A percentile compares a stretch with the other conserved stretches of the same genome.
These are phyloP conservation scores for Antedon mediterranea DNA, from an alignment of 53 echinoderm and acorn worm species.

Conservation along the genomic window DNA sequence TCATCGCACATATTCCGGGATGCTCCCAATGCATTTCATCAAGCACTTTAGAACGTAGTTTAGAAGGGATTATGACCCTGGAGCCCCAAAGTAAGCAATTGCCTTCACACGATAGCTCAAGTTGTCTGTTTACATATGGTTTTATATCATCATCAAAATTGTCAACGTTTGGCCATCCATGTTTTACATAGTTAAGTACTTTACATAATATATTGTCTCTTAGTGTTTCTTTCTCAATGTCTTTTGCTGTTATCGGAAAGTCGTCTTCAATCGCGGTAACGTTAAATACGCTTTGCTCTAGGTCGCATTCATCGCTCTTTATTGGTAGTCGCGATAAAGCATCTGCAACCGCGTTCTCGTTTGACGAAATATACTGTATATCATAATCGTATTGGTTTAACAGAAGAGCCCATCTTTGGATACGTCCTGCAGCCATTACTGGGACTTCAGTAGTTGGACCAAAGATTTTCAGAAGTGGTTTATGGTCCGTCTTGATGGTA, in stretches of 20 bases:
- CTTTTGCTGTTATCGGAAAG: conserved; percentile 37
- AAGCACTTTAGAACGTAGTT: conserved; percentile 8
- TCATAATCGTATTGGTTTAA: conserved; percentile 19
- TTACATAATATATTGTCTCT: background rate
- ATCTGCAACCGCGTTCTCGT: conserved; percentile 29
- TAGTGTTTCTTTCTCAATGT: conserved; percentile 23
- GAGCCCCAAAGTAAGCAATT: conserved; percentile 22
- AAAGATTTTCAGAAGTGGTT: conserved; percentile 21
- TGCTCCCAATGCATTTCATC: conserved; percentile 25
- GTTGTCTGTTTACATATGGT: background rate
- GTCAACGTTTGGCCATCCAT: background rate
- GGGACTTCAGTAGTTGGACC: conserved; percentile 1
- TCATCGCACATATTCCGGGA: conserved; percentile 22
- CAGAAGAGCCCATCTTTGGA: conserved; percentile 22
- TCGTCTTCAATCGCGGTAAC: conserved; percentile 21
- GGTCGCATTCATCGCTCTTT: background rate
- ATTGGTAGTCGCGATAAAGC: conserved; percentile 30
- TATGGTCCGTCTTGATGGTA: conserved; percentile 25
- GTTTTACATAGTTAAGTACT: background rate
- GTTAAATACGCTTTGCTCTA: background rate
- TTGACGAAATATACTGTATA: conserved; percentile 13
- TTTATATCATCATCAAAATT: background rate
- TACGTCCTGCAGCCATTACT: conserved; percentile 20
- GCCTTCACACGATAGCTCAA: background rate
- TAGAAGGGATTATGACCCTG: conserved; percentile 17